Evolutionary conservation across 2,113 vertebrate genomes (phyloP), one percentile per base, ranked within the genome.

Genomic region (Anarhynchus alexandrinus): DNA sequence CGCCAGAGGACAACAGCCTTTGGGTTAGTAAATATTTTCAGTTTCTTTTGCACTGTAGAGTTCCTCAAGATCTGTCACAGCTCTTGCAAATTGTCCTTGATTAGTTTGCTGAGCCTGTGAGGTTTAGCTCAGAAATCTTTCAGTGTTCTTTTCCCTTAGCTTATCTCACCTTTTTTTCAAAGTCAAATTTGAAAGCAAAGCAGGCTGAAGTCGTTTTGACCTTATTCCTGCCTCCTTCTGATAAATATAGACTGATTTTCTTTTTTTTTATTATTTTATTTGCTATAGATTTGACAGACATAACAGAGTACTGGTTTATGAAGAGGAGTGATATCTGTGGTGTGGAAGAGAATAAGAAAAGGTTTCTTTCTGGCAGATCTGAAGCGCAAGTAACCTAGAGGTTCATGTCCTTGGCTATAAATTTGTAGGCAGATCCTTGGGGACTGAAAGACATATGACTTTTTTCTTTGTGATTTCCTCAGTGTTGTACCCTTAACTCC

Each of bases 391-490:
- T 74, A 77, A 81, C 42, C 20, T 79, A 73, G 64, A 86, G n/a
- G 57, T 90, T 93, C 79, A 92, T 0, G 0, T 84, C 73, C 61
- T 78, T 86, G 51, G 67, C 86, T 71, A 71, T 94, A 90, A 96
- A 95, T 86, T 90, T 45, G 43, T 92, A 74, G 47, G 61, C 45
- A 59, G 55, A 59, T 88, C 88, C 72, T 51, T 65, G 36, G 90
- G 71, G 85, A 62, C 55, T 71, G 47, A 83, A 92, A 94, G 84
- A 80, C 64, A 67, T 69, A 74, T 34, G 76, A 86, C 52, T 89
- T 95, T 77, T 96, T 80, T 70, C 76, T 88, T 78, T 90, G 51
- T 42, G 82, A 81, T 93, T 96, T 96, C 90, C 86, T 81, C 34
- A 54, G 90, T 73, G 19, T 70, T 88, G 67, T 80, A 49, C 32